phyloP scores from a whole-genome alignment of 2,888 invertebrate genomes.

The Agrypnus murinus region DNA sequence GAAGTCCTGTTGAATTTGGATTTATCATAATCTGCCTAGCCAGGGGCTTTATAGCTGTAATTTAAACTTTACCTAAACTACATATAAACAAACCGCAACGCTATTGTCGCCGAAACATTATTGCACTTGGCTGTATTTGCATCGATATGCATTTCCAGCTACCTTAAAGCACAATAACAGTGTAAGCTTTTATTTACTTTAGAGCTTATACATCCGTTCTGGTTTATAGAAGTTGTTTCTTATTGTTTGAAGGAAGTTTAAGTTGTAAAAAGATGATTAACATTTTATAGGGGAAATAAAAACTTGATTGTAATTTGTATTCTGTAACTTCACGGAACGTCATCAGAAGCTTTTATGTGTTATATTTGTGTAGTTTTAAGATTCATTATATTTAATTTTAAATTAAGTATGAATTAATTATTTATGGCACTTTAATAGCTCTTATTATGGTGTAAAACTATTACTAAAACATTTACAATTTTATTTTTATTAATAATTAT shows the following conservation, averaged over 20 bases:
- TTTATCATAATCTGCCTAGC: constrained; percentile 39
- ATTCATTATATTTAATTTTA: too few relatives aligned
- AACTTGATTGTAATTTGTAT: too few relatives aligned
- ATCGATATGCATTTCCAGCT: constrained; percentile 31
- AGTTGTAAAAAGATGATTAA: constrained; percentile 2
- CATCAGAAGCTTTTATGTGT: too few relatives aligned
- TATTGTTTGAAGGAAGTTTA: neutral
- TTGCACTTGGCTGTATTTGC: constrained; percentile 36
- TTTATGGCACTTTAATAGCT: too few relatives aligned
- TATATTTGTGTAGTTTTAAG: too few relatives aligned
- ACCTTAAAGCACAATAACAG: constrained; percentile 1
- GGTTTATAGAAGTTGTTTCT: constrained; percentile 12
- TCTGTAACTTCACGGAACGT: too few relatives aligned
- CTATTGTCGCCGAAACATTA: constrained; percentile 27
- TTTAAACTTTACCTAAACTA: constrained; percentile 42
- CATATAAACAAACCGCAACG: constrained; percentile 40
- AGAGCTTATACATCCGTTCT: neutral
- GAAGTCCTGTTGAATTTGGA: constrained; percentile 39
- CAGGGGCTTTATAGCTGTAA: constrained; percentile 41
- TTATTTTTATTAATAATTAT: too few relatives aligned
- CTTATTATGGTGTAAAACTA: too few relatives aligned
- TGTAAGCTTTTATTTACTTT: constrained; percentile 8
- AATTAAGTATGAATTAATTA: too few relatives aligned
- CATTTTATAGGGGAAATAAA: too few relatives aligned
- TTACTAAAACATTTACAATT: too few relatives aligned